These are phyloP conservation scores for Myripristis murdjan DNA, from an alignment of 2,797 vertebrate species.

Conservation along the genomic window DNA sequence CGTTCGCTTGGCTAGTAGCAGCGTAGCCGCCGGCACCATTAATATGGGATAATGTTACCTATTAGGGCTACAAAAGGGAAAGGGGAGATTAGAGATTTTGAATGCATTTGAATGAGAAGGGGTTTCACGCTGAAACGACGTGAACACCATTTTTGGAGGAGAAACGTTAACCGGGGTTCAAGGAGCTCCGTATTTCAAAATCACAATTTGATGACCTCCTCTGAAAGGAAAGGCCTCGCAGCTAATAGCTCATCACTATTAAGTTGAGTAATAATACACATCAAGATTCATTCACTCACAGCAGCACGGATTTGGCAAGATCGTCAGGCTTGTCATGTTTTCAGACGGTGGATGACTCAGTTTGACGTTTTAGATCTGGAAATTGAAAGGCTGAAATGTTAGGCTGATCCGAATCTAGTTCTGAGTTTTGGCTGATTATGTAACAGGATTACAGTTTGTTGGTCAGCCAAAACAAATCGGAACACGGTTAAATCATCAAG, in stretches of 20 bases:
- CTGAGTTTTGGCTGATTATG: not conserved
- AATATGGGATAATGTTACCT: slow-evolving; percentile 83
- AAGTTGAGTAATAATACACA: slow-evolving; percentile 11
- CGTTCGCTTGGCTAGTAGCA: slow-evolving; percentile 77
- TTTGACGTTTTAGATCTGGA: slow-evolving; percentile 4
- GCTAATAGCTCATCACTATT: slow-evolving; percentile 34
- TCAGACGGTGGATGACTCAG: not conserved
- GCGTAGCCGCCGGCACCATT: slow-evolving; percentile 78
- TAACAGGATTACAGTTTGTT: not conserved
- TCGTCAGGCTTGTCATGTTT: not conserved
- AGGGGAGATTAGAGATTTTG: slow-evolving; percentile 70
- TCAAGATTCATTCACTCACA: slow-evolving; percentile 7
- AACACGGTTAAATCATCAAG: too few relatives aligned
- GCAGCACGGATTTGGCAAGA: slow-evolving; percentile 11
- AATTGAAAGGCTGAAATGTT: slow-evolving; percentile 18
- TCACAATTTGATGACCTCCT: slow-evolving; percentile 63
- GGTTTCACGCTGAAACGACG: slow-evolving; percentile 46
- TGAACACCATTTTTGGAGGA: slow-evolving; percentile 64
- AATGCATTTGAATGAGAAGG: slow-evolving; percentile 67
- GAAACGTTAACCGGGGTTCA: slow-evolving; percentile 58
- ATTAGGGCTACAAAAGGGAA: slow-evolving; percentile 76
- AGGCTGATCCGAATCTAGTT: not conserved
- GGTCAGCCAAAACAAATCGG: not conserved
- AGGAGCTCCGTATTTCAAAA: slow-evolving; percentile 59
- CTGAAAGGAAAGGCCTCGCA: slow-evolving; percentile 49